Percentiles rank a stretch among this genome's conserved stretches.
Conservation (phyloP, 2,797 vertebrate genomes). For the Ceyx erithaca region DNA sequence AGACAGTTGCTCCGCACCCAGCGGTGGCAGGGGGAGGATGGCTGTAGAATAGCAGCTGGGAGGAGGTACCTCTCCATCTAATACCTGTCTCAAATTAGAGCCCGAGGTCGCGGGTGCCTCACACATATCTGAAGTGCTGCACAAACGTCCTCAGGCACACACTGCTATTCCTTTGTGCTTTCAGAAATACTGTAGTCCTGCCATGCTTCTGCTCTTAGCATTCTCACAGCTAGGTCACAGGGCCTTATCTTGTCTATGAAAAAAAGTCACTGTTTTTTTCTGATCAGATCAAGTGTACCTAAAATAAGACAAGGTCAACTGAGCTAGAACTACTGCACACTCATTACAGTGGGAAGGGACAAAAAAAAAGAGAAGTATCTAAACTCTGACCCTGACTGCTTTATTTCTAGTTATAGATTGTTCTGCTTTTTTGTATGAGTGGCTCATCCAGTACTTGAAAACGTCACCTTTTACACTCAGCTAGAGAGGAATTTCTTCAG, state of each 20-base stretch:
- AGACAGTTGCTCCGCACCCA: neutral
- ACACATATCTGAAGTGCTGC: neutral
- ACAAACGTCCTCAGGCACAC: neutral
- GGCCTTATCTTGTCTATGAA: neutral
- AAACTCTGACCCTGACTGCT: neutral
- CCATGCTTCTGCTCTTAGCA: neutral
- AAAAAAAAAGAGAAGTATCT: neutral
- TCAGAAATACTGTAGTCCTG: neutral
- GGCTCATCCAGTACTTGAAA: conserved; percentile 5
- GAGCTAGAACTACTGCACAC: neutral
- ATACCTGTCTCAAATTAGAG: neutral
- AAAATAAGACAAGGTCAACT: conserved; percentile 31
- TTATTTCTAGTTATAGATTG: neutral
- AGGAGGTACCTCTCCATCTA: neutral
- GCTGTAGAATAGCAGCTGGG: neutral
- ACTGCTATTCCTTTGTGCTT: neutral
- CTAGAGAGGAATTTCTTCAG: conserved; percentile 11
- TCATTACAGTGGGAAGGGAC: neutral
- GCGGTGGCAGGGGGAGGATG: neutral
- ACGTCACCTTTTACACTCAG: neutral
- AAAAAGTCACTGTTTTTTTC: neutral
- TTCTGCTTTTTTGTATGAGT: neutral
- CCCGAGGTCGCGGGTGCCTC: neutral
- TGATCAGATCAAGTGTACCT: neutral
- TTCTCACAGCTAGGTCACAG: neutral